Evolutionary conservation across 2,113 vertebrate species (phyloP).

Genomic region (Fukomys damarensis): DNA sequence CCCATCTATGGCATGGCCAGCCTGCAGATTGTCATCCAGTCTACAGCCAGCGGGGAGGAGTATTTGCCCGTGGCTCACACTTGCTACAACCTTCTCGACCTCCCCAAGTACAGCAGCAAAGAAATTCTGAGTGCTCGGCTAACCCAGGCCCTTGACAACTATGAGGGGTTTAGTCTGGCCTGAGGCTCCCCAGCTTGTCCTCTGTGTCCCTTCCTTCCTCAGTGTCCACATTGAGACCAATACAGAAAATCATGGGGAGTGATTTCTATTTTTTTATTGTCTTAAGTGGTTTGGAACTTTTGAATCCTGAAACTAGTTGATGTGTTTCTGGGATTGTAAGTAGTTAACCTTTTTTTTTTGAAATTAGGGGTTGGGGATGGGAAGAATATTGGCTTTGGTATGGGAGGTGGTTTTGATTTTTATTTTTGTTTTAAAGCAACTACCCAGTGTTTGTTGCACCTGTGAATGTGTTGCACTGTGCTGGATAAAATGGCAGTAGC

Average conservation of each 20-base stretch:
- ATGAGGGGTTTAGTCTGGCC: conserved; percentile 97
- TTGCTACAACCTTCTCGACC: conserved; percentile 98
- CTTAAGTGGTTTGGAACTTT: conserved; percentile 57
- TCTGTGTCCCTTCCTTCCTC: neutral
- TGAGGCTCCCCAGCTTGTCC: conserved; percentile 82
- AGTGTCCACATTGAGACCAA: neutral
- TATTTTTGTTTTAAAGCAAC: conserved; percentile 37
- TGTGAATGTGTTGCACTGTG: conserved; percentile 46
- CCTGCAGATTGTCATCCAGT: conserved; percentile 95
- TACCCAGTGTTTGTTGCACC: conserved; percentile 18
- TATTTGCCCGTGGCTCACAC: conserved; percentile 97
- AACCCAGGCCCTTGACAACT: conserved; percentile 95
- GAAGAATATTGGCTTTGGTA: neutral
- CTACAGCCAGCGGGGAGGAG: conserved; percentile 92
- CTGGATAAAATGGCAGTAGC: conserved; percentile 27
- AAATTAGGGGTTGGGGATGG: neutral
- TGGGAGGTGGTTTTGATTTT: conserved; percentile 17
- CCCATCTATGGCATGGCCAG: conserved; percentile 99
- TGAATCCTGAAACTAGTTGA: conserved; percentile 38
- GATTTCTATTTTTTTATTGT: conserved; percentile 87
- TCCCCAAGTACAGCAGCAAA: conserved; percentile 97
- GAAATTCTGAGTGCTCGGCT: conserved; percentile 91
- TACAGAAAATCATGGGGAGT: conserved; percentile 61
- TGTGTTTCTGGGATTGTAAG: conserved; percentile 46
- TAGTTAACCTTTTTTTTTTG: conserved; percentile 24